Percentiles rank a stretch among this genome's conserved stretches.
Evolutionary conservation across 2,113 vertebrate species (phyloP).

Genomic region (Acrocephalus arundinaceus): DNA sequence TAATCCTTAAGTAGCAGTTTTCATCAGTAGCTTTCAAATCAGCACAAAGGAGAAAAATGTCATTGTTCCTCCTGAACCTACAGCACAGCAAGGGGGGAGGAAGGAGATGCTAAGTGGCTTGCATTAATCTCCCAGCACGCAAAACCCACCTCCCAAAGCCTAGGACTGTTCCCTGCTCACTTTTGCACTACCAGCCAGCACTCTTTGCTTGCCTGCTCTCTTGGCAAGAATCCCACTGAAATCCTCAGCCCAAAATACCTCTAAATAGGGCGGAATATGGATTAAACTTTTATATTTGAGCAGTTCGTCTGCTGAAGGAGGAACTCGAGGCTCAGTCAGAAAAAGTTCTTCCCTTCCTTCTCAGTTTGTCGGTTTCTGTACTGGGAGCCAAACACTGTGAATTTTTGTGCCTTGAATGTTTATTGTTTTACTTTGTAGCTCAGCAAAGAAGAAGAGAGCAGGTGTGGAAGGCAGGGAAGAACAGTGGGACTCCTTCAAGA

Average conservation of each 20-base stretch:
- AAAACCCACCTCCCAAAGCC: neutral
- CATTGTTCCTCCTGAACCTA: conserved; percentile 28
- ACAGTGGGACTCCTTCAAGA: conserved; percentile 57
- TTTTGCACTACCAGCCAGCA: neutral
- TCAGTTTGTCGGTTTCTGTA: neutral
- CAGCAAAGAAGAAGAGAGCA: conserved; percentile 51
- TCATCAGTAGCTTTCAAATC: conserved; percentile 53
- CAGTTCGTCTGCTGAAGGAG: neutral
- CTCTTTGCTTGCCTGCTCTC: neutral
- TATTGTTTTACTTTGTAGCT: conserved; percentile 45
- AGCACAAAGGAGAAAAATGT: conserved; percentile 50
- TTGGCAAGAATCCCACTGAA: neutral
- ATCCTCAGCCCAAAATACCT: neutral
- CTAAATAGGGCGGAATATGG: neutral
- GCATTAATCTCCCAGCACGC: conserved; percentile 41
- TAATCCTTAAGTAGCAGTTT: conserved; percentile 53
- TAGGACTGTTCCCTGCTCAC: neutral
- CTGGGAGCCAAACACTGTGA: neutral
- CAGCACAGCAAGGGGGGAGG: conserved; percentile 5
- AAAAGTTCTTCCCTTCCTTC: neutral
- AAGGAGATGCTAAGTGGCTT: conserved; percentile 23
- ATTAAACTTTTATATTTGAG: neutral
- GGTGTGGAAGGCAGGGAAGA: conserved; percentile 61
- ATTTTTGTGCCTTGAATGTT: conserved; percentile 38
- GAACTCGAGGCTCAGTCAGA: neutral